A percentile compares a stretch with the other conserved stretches of the same genome.
phyloP scores from a whole-genome alignment of 2,797 vertebrate genomes.

The Hippocampus kuda region DNA sequence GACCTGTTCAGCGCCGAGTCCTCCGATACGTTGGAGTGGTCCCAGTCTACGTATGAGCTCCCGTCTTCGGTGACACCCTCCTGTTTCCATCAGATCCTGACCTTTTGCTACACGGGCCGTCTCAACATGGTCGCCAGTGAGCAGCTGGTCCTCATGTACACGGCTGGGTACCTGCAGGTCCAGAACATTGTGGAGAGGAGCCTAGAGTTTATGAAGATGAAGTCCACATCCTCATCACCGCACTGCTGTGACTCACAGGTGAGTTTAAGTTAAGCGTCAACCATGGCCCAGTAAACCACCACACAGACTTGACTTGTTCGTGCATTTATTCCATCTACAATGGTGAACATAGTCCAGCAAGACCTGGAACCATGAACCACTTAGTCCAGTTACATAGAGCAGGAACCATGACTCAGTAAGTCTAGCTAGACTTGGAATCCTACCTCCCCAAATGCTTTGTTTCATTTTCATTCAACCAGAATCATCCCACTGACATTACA shows the following conservation, averaged over 20 bases:
- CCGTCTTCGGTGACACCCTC: conserved; percentile 89
- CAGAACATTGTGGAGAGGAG: conserved; percentile 97
- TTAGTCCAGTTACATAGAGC: background rate
- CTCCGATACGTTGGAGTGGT: conserved; percentile 73
- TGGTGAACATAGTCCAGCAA: background rate
- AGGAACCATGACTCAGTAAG: background rate
- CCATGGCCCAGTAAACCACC: background rate
- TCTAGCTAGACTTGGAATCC: conserved; percentile 42
- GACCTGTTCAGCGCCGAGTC: conserved; percentile 90
- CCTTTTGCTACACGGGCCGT: conserved; percentile 97
- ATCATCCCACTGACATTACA: too few relatives aligned
- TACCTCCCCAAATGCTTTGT: too few relatives aligned
- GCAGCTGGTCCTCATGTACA: conserved; percentile 99
- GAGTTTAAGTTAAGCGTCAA: background rate
- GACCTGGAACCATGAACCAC: background rate
- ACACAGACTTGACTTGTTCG: background rate
- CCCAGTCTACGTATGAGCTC: conserved; percentile 74
- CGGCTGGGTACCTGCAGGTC: conserved; percentile 97
- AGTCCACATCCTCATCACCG: conserved; percentile 82
- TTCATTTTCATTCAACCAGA: conserved; percentile 70
- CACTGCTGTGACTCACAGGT: conserved; percentile 95
- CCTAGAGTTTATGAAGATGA: conserved; percentile 90
- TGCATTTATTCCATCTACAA: background rate
- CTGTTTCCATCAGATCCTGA: conserved; percentile 97
- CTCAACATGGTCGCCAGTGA: conserved; percentile 96